Conservation (phyloP, 2,113 vertebrate species). For the Myxocyprinus asiaticus region DNA sequence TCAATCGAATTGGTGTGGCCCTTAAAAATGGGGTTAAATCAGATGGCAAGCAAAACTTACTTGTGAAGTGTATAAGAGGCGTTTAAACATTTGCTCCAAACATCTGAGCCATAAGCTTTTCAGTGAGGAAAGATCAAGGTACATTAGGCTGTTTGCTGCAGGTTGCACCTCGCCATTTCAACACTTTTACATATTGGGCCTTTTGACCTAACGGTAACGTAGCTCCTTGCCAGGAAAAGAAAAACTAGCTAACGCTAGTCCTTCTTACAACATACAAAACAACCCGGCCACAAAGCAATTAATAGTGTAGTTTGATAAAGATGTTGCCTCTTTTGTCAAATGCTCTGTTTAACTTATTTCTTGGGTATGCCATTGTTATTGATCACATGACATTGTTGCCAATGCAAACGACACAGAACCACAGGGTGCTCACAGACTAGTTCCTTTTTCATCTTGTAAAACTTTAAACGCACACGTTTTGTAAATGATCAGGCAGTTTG, state of each 20-base stretch:
- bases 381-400: constrained; percentile 11
- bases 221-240: background rate
- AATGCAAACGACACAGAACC: background rate
- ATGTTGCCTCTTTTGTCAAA: too few species aligned
- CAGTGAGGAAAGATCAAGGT: background rate
- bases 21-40: background rate
- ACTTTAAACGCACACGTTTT: background rate
- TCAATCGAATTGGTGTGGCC: background rate
- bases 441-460: background rate
- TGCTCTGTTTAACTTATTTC: too few species aligned
- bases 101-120: background rate
- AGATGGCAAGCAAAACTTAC: background rate
- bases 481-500: background rate
- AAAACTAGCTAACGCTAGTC: background rate
- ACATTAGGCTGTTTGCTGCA: background rate
- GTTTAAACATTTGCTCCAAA: background rate
- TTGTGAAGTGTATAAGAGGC: background rate
- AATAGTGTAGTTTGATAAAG: too few species aligned
- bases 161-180: background rate
- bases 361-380: background rate
- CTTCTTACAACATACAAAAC: too few species aligned
- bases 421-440: background rate
- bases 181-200: too few species aligned
- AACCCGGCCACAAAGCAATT: too few species aligned
- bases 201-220: background rate